A percentile compares a stretch with the other conserved stretches of the same genome.
Conservation (phyloP, 37 sponge, comb jelly and placozoan species). For the Hormiphora californensis region DNA sequence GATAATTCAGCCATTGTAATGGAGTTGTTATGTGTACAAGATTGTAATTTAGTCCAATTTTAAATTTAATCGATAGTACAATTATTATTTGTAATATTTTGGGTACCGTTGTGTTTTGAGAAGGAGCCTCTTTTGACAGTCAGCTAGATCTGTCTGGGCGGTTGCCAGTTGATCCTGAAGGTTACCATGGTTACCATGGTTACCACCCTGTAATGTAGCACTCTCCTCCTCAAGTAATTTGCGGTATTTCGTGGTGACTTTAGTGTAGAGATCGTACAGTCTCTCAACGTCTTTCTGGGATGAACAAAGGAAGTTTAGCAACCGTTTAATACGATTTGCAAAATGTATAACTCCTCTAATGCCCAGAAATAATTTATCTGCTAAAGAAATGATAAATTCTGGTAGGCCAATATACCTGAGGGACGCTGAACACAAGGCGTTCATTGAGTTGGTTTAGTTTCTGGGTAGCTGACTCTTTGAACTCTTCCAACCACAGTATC, state of each 20-base stretch:
- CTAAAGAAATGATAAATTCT: too few species aligned
- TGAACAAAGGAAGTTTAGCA: neutral
- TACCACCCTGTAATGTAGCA: neutral
- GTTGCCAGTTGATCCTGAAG: neutral
- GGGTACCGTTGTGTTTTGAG: slow-evolving; percentile 17
- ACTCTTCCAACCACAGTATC: slow-evolving; percentile 14
- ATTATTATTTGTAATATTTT: neutral
- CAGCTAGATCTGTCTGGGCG: slow-evolving; percentile 3
- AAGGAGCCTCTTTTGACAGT: neutral
- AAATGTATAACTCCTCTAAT: neutral
- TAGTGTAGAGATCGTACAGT: slow-evolving; percentile 17
- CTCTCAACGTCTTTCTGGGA: slow-evolving; percentile 46
- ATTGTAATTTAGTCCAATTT: too few species aligned
- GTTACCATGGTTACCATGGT: neutral
- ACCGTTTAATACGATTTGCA: neutral
- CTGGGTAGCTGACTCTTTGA: slow-evolving; percentile 14
- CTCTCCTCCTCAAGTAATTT: slow-evolving; percentile 26
- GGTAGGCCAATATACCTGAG: slow-evolving; percentile 20
- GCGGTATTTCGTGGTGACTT: slow-evolving; percentile 1
- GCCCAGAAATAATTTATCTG: too few species aligned
- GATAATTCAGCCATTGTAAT: too few species aligned
- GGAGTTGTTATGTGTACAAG: too few species aligned
- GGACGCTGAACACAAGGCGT: neutral
- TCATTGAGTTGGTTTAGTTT: slow-evolving; percentile 7
- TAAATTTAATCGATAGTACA: too few species aligned